Conservation (phyloP, 2,113 vertebrate genomes). For the Hydrolagus affinis region DNA sequence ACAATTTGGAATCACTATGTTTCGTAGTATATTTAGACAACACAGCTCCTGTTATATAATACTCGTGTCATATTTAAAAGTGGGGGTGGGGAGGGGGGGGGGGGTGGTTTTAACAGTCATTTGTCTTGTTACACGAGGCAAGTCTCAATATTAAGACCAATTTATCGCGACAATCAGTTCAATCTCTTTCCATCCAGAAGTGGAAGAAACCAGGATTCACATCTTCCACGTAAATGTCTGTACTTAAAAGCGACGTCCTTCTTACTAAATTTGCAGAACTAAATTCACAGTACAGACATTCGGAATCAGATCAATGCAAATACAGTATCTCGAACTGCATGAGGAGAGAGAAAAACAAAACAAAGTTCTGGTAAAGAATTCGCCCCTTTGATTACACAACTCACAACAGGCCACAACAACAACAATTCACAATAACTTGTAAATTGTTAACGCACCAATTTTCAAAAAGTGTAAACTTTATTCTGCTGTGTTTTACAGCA, state of each 20-base stretch:
- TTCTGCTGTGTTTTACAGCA: not conserved
- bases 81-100: not conserved
- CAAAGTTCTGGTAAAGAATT: not conserved
- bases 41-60: not conserved
- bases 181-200: not conserved
- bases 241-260: not conserved
- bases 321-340: not conserved
- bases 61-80: not conserved
- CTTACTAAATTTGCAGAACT: not conserved
- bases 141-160: not conserved
- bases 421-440: not conserved
- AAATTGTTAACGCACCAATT: not conserved
- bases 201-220: not conserved
- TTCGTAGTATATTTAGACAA: slow-evolving; percentile 25
- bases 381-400: no score
- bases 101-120: not conserved
- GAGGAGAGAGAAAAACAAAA: no score
- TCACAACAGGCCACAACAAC: no score
- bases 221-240: not conserved
- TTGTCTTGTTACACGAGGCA: not conserved
- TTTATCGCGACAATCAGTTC: not conserved
- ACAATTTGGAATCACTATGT: slow-evolving; percentile 29
- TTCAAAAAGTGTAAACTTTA: not conserved
- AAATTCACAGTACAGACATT: not conserved
- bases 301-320: not conserved